phyloP scores from a whole-genome alignment of 2,113 vertebrate species.

The Hemiscyllium ocellatum region DNA sequence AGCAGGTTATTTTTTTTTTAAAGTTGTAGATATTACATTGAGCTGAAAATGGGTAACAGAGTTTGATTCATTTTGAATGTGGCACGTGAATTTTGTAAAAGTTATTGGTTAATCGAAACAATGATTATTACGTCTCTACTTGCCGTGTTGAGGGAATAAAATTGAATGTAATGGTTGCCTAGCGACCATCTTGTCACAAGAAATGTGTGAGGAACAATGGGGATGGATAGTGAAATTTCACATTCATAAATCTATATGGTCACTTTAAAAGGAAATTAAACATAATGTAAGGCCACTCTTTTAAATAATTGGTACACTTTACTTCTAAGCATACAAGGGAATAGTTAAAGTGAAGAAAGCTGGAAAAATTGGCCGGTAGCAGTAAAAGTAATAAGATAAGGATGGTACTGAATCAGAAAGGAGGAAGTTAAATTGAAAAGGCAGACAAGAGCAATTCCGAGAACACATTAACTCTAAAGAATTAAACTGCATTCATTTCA shows the following conservation, averaged over 20 bases:
- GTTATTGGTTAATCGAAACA: not conserved
- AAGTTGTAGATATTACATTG: not conserved
- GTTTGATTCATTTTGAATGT: not conserved
- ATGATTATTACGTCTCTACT: not conserved
- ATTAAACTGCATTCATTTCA: too few relatives aligned
- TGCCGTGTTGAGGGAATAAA: not conserved
- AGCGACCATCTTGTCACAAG: not conserved
- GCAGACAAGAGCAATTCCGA: too few relatives aligned
- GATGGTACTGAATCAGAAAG: too few relatives aligned
- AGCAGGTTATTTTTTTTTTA: too few relatives aligned
- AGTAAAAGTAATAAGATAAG: too few relatives aligned
- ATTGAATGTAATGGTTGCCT: not conserved
- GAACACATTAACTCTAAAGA: too few relatives aligned
- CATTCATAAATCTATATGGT: not conserved
- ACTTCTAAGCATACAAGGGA: not conserved
- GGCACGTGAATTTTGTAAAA: not conserved
- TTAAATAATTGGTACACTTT: not conserved
- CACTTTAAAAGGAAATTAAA: not conserved
- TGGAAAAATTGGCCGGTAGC: not conserved
- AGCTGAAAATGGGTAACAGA: not conserved
- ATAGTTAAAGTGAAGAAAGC: not conserved
- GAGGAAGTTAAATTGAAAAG: too few relatives aligned
- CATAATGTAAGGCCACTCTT: not conserved
- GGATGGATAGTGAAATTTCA: not conserved
- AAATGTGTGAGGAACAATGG: not conserved